phyloP scores from a whole-genome alignment of 2,113 vertebrate genomes.

The Campylorhamphus procurvoides region DNA sequence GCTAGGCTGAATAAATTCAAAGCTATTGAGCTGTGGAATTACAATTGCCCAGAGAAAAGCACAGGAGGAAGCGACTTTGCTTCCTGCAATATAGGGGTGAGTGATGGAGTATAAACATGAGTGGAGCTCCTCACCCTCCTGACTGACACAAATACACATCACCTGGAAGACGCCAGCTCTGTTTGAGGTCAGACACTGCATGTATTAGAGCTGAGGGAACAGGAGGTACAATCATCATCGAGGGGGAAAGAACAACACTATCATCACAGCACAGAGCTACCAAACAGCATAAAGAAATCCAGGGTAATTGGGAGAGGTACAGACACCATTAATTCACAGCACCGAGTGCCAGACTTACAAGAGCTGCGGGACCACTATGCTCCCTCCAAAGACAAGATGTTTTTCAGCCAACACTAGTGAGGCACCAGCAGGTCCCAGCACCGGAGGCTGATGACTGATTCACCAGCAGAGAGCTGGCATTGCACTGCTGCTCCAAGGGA shows the following conservation, averaged over 20 bases:
- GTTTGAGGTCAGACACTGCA: neutral
- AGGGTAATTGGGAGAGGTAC: neutral
- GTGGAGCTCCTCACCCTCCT: neutral
- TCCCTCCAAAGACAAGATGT: neutral
- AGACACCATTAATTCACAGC: neutral
- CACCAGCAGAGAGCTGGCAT: neutral
- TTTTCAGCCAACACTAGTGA: neutral
- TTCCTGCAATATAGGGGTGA: neutral
- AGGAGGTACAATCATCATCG: neutral
- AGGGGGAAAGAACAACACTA: neutral
- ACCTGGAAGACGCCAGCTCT: neutral
- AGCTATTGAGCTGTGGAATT: constrained; percentile 57
- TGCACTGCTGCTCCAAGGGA: neutral
- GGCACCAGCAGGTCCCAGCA: neutral
- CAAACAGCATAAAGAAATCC: neutral
- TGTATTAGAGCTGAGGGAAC: neutral
- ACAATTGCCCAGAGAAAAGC: constrained; percentile 42
- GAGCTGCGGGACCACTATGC: neutral
- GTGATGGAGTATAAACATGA: neutral
- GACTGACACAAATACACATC: neutral
- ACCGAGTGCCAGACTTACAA: neutral
- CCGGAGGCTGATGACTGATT: neutral
- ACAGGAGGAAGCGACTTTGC: constrained; percentile 1
- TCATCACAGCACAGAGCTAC: neutral
- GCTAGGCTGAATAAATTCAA: constrained; percentile 45